Percentiles rank a stretch among this genome's conserved stretches.
Evolutionary conservation across 1,140 invertebrate species (phyloP).

Genomic region (Pectinophora gossypiella): DNA sequence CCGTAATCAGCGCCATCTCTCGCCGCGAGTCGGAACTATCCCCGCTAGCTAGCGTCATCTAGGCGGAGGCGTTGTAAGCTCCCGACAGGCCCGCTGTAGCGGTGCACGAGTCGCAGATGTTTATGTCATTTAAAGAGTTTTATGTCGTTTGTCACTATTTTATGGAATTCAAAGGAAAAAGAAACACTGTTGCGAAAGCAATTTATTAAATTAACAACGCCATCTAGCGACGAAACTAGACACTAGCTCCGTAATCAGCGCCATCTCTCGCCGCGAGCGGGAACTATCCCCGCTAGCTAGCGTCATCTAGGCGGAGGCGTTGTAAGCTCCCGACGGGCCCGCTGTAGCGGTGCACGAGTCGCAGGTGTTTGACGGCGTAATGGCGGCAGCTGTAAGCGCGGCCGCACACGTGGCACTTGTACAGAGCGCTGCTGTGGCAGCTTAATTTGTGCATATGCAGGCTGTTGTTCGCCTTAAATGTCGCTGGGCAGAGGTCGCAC

Average conservation of each 20-base stretch:
- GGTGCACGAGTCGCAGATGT: background rate
- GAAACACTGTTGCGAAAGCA: too few species aligned
- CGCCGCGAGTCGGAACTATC: too few species aligned
- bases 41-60: too few species aligned
- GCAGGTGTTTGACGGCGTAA: constrained; percentile 29
- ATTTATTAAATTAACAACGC: too few species aligned
- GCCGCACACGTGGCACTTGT: constrained; percentile 14
- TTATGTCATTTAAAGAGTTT: background rate
- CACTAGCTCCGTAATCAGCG: too few species aligned
- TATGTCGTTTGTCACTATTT: too few species aligned
- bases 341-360: constrained; percentile 16
- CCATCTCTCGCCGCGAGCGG: too few species aligned
- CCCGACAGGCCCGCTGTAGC: background rate
- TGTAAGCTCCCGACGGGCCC: background rate
- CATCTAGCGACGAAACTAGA: too few species aligned
- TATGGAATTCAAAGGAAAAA: too few species aligned
- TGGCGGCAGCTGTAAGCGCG: constrained; percentile 14
- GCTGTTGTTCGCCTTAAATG: constrained; percentile 24
- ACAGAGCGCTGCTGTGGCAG: constrained; percentile 11
- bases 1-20: background rate
- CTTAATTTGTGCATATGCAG: constrained; percentile 20
- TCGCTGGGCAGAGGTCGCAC: constrained; percentile 22
- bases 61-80: too few species aligned
- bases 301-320: too few species aligned
- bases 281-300: too few species aligned